A percentile compares a stretch with the other conserved stretches of the same genome.
Evolutionary conservation across 2,888 invertebrate species (phyloP).

Genomic region (Mythimna ferrago): DNA sequence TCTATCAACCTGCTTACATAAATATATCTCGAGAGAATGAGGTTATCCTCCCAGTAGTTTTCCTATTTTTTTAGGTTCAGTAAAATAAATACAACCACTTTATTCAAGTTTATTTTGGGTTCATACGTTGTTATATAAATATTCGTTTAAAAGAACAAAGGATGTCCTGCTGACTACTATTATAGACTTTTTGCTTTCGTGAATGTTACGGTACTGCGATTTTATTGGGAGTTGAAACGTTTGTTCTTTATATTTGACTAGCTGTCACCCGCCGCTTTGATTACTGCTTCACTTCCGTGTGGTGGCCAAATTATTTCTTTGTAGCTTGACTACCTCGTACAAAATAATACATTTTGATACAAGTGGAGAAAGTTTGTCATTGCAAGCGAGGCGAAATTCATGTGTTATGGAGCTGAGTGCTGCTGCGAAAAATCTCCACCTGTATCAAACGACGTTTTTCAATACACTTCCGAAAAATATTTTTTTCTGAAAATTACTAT

Average conservation of each 20-base stretch:
- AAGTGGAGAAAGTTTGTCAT: too few species aligned
- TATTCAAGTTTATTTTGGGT: slow-evolving; percentile 27
- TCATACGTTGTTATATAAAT: slow-evolving; percentile 32
- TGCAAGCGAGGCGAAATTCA: too few species aligned
- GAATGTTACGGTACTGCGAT: slow-evolving; percentile 28
- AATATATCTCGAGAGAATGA: slow-evolving; percentile 24
- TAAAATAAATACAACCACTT: slow-evolving; percentile 42
- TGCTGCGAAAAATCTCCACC: too few species aligned
- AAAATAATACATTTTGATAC: too few species aligned
- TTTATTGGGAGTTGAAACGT: slow-evolving; percentile 1
- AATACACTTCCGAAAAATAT: too few species aligned
- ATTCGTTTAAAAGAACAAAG: slow-evolving; percentile 33
- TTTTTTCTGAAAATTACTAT: too few species aligned
- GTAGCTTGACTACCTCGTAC: too few species aligned
- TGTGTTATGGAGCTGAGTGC: too few species aligned
- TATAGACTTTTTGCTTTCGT: not conserved
- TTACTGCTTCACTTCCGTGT: too few species aligned
- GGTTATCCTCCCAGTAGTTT: slow-evolving; percentile 28
- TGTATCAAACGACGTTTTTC: too few species aligned
- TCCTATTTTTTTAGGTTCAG: slow-evolving; percentile 49
- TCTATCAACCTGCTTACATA: slow-evolving; percentile 13
- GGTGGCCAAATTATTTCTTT: too few species aligned
- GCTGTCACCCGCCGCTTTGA: too few species aligned
- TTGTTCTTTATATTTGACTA: not conserved
- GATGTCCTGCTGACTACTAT: not conserved